phyloP scores from a whole-genome alignment of 2,888 invertebrate species.

The Zhuqinia jingwanae region DNA sequence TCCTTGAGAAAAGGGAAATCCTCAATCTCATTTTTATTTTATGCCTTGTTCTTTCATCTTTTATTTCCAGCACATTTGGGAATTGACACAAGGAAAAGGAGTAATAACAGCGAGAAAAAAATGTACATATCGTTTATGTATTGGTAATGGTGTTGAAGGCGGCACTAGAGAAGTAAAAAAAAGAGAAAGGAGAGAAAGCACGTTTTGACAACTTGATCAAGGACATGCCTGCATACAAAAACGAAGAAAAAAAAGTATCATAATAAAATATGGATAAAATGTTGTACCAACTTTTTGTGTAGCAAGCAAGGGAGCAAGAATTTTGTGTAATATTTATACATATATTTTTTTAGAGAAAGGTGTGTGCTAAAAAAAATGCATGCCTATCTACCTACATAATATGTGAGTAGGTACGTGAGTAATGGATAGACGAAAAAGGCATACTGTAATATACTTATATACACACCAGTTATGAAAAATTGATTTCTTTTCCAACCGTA shows the following conservation, averaged over 20 bases:
- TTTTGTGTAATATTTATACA: too few relatives aligned
- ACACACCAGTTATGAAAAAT: conserved; percentile 60
- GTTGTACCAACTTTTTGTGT: neutral
- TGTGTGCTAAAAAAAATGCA: too few relatives aligned
- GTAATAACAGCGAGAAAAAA: conserved; percentile 9
- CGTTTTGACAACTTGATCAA: conserved; percentile 68
- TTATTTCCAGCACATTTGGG: conserved; percentile 66
- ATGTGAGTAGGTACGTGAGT: neutral
- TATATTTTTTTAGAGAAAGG: neutral
- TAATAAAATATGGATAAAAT: conserved; percentile 46
- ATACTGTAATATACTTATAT: too few relatives aligned
- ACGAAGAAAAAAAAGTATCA: too few relatives aligned
- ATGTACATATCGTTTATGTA: neutral
- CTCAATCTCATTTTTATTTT: conserved; percentile 68
- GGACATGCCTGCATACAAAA: conserved; percentile 58
- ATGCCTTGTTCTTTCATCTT: conserved; percentile 68
- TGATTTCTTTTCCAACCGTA: conserved; percentile 63
- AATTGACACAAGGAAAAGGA: conserved; percentile 49
- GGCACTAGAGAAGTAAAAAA: neutral
- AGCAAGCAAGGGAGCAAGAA: neutral
- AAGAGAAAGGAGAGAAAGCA: conserved; percentile 36
- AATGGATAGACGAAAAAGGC: neutral
- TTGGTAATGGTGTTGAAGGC: neutral
- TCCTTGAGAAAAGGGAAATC: conserved; percentile 41
- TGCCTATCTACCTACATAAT: neutral